Evolutionary conservation across 1,140 invertebrate genomes (phyloP), one percentile per base, ranked within the genome.

Genomic region (Glossosoma conforme): DNA sequence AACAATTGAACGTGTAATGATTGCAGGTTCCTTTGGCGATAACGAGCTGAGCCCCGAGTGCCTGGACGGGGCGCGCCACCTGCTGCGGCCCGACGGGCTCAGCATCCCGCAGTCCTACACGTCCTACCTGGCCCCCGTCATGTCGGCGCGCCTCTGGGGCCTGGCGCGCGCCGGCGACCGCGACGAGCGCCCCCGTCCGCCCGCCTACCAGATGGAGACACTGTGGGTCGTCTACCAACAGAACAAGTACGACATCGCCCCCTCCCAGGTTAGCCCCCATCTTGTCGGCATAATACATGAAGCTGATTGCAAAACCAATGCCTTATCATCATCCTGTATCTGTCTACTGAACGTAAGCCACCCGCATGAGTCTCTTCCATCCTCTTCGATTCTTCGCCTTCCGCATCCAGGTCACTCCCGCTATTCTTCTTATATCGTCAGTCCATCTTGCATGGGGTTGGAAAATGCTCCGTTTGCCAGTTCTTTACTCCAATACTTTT

Each of bases 11-110:
- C n/a, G n/a, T n/a, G n/a, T n/a, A n/a, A 15, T 50, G 1, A 43
- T 62, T 60, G 32, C 28, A 77, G 91, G 97, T 3, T 98, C 96
- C 8, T 98, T 99, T 78, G 95, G 94, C 14, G 96, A 99, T 67
- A 99, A 99, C 71, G 97, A 99, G 76, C 78, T 99, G 1, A 97
- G 93, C 1, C 97, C 97, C 0, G 97, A 99, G 72, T 99, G 97
- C 75, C 77, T 99, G 10, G 94, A 99, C 77, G 94, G 95, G 4
- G 93, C 93, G 10, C 84, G 93, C 60, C 81, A 84, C 32, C 87
- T 94, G 57, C 69, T 98, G 0, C 94, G 91, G 77, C 80, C 84
- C 35, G 85, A 85, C 75, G 94, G 93, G 14, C 87, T 98, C 44
- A 94, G 90, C 64, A 97, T 98, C 69, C 96, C 96, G 3, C 71